Evolutionary conservation across 2,113 vertebrate genomes (phyloP).

Genomic region (Pterophyllum scalare): DNA sequence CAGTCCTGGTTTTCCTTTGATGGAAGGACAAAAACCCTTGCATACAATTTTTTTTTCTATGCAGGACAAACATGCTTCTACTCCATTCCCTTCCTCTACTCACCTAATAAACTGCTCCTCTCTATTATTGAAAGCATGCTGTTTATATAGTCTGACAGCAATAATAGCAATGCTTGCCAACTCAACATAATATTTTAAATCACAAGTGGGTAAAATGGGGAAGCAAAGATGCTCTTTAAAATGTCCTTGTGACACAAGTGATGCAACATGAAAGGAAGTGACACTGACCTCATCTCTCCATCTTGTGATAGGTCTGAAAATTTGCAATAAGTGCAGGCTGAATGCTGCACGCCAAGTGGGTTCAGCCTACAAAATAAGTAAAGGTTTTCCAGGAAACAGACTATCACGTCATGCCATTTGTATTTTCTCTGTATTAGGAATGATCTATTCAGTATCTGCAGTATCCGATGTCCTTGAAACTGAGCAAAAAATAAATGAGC

Average conservation of each 20-base stretch:
- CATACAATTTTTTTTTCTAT: no score
- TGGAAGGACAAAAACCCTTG: neutral
- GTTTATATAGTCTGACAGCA: neutral
- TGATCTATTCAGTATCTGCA: constrained; percentile 18
- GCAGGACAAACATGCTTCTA: no score
- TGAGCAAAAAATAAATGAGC: constrained; percentile 57
- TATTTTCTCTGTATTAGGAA: neutral
- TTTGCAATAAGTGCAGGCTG: neutral
- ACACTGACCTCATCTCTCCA: neutral
- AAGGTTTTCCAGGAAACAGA: constrained; percentile 22
- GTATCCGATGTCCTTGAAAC: constrained; percentile 46
- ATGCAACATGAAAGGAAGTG: neutral
- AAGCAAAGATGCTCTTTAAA: constrained; percentile 1
- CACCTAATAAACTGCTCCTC: neutral
- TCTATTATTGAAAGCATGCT: neutral
- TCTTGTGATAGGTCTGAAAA: neutral
- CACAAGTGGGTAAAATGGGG: neutral
- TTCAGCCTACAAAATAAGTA: neutral
- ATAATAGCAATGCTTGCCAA: neutral
- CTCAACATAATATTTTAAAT: neutral
- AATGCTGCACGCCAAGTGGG: neutral
- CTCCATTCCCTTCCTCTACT: neutral
- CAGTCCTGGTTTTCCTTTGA: neutral
- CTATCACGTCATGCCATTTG: neutral
- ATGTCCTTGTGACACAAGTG: constrained; percentile 5